A percentile compares a stretch with the other conserved stretches of the same genome.
Conservation (phyloP, 2,797 vertebrate genomes). For the Setipinna tenuifilis region DNA sequence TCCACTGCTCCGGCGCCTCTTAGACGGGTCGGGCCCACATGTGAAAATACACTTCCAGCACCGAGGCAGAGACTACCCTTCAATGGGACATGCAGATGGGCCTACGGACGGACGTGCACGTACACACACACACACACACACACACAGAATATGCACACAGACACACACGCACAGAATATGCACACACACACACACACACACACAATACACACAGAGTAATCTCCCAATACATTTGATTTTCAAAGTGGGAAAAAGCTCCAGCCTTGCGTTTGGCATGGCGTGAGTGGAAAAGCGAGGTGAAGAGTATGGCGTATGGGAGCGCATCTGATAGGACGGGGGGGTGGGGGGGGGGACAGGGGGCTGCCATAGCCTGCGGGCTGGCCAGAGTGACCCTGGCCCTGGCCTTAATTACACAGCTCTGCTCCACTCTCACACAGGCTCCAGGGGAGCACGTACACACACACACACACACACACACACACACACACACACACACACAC, state of each 20-base stretch:
- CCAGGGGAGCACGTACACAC: too few species aligned
- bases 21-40: background rate
- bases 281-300: background rate
- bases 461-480: too few species aligned
- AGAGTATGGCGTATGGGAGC: background rate
- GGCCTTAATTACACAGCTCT: constrained; percentile 17
- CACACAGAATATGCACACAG: too few species aligned
- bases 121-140: background rate
- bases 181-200: too few species aligned
- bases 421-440: background rate
- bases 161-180: too few species aligned
- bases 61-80: background rate
- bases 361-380: constrained; percentile 2
- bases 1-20: background rate
- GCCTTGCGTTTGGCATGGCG: background rate
- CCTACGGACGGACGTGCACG: background rate
- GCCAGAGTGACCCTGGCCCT: background rate
- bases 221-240: constrained; percentile 9
- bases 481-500: too few species aligned
- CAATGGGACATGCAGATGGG: constrained; percentile 21
- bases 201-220: too few species aligned
- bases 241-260: background rate
- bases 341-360: background rate
- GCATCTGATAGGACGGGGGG: background rate
- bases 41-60: constrained; percentile 22